These are phyloP conservation scores for Desmophyllum pertusum DNA, from an alignment of 92 coral and sea anemone species.

Conservation along the genomic window DNA sequence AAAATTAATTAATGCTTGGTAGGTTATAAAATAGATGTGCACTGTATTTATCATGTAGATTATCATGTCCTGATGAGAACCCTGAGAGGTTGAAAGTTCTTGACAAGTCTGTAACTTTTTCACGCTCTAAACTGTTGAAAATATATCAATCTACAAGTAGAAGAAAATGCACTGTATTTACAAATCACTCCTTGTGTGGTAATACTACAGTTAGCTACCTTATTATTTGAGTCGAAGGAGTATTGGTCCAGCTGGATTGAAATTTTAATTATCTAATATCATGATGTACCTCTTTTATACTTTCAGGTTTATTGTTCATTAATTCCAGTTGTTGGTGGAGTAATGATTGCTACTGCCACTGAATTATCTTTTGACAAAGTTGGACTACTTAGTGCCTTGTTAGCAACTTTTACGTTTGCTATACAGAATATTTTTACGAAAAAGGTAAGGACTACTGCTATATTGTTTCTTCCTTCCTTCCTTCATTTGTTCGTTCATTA, in stretches of 20 bases:
- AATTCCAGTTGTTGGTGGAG: conserved; percentile 92
- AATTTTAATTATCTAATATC: not conserved
- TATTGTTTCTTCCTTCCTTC: not conserved
- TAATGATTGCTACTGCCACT: conserved; percentile 89
- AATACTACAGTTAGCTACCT: no score
- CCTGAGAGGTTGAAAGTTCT: no score
- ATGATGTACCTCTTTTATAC: not conserved
- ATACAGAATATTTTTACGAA: conserved; percentile 95
- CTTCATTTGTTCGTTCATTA: not conserved
- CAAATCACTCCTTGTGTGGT: no score
- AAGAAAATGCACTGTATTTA: no score
- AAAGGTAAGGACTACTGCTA: conserved; percentile 69
- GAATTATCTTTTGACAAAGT: conserved; percentile 88
- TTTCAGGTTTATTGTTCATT: conserved; percentile 90
- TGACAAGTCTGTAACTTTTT: no score
- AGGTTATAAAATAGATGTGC: no score
- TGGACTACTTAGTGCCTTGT: conserved; percentile 89
- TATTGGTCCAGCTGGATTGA: not conserved
- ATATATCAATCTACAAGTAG: no score
- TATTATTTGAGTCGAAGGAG: no score
- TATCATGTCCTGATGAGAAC: no score
- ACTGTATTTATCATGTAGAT: no score
- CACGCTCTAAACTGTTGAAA: no score
- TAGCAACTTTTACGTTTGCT: conserved; percentile 89
- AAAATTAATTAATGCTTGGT: no score